Base-by-base conservation (phyloP, 37 sponge, comb jelly and placozoan species). In the Ephydatia muelleri region DNA sequence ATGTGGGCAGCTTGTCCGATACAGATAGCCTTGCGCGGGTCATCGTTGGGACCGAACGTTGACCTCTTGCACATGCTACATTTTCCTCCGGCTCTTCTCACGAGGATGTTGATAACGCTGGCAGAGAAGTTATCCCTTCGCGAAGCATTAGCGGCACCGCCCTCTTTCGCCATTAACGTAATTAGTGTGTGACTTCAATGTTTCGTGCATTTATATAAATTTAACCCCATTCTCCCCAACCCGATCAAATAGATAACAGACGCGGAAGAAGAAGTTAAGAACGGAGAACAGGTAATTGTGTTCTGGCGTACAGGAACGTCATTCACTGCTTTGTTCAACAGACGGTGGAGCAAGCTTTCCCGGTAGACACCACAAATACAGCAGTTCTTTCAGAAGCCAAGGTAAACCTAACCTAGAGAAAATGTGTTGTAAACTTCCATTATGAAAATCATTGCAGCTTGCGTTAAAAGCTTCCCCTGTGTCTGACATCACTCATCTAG, bases 1-100 rank as follows among this genome's bases (percentile, higher is more conserved):
- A 92, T 92, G 78, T 92, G 92, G 27, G 92, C 92, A 11, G 89
- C 92, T 71, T 92, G 85, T 4, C 92, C 92, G 75, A 92, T 88
- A 75, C 75, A 84, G 67, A 69, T 64, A 8, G 72, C 67, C 35
- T 68, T 81, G 78, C 49, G 33, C 23, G 69, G 80, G n/a, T 82
- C 75, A 67, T 70, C 89, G 67, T 72, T 85, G 0, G 92, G 92
- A 6, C 92, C 92, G 78, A 84, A 92, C 26, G 92, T 92, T 0
- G 88, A 9, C 5, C 77, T 68, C 21, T 73, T 40, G 75, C 92
- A 92, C 21, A 80, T 86, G 43, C 78, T 73, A 83, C 92, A 92
- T 40, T 79, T 78, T 0, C 92, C 92, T 6, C 92, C 92, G 30
- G 85, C 74, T 27, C 92, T 68, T 28, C 65, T 74, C 71, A 38